These are phyloP conservation scores for Volucella inflata DNA, from an alignment of 2,888 invertebrate genomes.

Conservation along the genomic window DNA sequence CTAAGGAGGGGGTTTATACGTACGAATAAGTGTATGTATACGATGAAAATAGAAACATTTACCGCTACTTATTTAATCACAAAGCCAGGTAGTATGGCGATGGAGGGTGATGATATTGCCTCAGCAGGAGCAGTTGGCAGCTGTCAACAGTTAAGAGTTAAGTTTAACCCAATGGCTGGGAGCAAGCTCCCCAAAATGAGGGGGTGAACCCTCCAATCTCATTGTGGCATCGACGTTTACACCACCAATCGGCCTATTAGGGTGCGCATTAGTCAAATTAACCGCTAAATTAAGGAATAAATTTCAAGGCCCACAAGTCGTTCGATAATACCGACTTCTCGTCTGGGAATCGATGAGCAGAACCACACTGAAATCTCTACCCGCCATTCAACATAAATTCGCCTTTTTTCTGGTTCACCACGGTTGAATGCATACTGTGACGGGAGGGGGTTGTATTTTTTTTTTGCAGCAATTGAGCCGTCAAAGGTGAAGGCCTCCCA, in stretches of 20 bases:
- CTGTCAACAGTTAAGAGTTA: conserved; percentile 59
- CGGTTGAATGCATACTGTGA: background rate
- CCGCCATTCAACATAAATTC: background rate
- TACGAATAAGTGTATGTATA: background rate
- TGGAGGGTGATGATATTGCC: background rate
- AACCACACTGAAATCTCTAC: background rate
- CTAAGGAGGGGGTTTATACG: background rate
- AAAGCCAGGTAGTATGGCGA: conserved; percentile 14
- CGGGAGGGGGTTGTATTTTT: too few species aligned
- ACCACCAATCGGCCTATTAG: conserved; percentile 56
- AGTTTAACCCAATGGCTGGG: conserved; percentile 59
- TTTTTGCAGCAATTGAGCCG: background rate
- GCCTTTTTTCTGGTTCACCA: background rate
- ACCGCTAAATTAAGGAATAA: conserved; percentile 60
- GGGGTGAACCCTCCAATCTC: background rate
- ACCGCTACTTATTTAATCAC: conserved; percentile 64
- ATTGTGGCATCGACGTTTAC: conserved; percentile 42
- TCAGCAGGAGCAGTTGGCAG: conserved; percentile 55
- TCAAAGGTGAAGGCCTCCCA: background rate
- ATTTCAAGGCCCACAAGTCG: conserved; percentile 33
- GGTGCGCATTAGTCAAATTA: conserved; percentile 66
- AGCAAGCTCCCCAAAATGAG: background rate
- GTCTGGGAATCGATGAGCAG: background rate
- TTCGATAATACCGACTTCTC: background rate
- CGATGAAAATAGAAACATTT: conserved; percentile 50